A percentile compares a stretch with the other conserved stretches of the same genome.
Conservation (phyloP, 2,113 vertebrate species). For the Semnopithecus entellus region DNA sequence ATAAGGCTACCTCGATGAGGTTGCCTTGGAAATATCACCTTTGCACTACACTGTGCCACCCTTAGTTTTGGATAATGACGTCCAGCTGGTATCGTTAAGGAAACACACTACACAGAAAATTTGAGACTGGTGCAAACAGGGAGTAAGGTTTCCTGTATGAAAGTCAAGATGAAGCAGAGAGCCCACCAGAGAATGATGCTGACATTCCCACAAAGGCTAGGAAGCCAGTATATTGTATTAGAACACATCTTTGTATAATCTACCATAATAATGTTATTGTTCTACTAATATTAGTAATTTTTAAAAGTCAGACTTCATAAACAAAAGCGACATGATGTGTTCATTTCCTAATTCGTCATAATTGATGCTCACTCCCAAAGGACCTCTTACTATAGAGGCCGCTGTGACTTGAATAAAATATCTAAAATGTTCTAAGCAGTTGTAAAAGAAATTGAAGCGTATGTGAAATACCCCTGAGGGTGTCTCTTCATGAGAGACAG, state of each 20-base stretch:
- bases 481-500: neutral
- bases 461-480: neutral
- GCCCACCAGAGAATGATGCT: accelerated
- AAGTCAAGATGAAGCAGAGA: neutral
- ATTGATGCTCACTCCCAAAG: neutral
- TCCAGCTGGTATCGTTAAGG: neutral
- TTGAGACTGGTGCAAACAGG: neutral
- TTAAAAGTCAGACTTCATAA: neutral
- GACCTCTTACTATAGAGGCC: neutral
- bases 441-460: neutral
- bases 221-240: neutral
- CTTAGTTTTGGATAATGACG: neutral
- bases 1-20: neutral
- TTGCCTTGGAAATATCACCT: neutral
- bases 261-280: neutral
- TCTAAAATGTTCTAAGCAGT: neutral
- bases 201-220: neutral
- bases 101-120: neutral
- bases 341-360: neutral
- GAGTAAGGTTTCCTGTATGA: neutral
- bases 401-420: neutral
- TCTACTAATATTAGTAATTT: neutral
- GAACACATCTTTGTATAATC: neutral
- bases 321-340: neutral
- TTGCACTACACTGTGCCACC: neutral